Conservation (phyloP, 2,113 vertebrate genomes). For the Setophaga coronata region DNA sequence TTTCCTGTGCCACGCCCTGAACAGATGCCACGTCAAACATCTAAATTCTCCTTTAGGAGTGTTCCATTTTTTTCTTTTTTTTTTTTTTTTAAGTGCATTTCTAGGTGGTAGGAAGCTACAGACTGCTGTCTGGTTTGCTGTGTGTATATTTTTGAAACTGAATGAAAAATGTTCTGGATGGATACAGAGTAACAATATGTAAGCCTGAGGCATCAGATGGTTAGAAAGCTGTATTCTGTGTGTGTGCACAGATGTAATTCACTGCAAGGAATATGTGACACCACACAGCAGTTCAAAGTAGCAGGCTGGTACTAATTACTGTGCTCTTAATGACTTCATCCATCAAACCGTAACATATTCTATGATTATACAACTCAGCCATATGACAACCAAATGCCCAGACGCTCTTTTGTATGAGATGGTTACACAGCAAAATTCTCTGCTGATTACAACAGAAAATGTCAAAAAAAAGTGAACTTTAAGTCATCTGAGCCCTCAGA, state of each 20-base stretch:
- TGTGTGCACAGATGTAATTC: slow-evolving; percentile 58
- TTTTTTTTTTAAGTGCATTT: neutral
- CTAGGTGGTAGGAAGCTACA: slow-evolving; percentile 7
- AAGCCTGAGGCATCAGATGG: slow-evolving; percentile 52
- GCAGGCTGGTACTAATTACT: slow-evolving; percentile 64
- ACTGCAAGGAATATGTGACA: slow-evolving; percentile 61
- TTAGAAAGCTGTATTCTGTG: slow-evolving; percentile 47
- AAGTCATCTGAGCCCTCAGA: neutral
- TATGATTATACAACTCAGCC: slow-evolving; percentile 58
- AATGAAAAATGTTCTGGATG: slow-evolving; percentile 41
- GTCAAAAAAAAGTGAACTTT: neutral
- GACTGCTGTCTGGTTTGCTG: slow-evolving; percentile 12
- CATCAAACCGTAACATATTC: slow-evolving; percentile 62
- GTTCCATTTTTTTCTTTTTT: neutral
- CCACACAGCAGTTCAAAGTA: slow-evolving; percentile 67
- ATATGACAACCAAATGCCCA: slow-evolving; percentile 67
- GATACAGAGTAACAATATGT: neutral
- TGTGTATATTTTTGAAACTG: slow-evolving; percentile 16
- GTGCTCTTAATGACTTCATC: slow-evolving; percentile 67
- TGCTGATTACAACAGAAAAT: slow-evolving; percentile 21
- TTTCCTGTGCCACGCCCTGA: neutral
- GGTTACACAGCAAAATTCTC: slow-evolving; percentile 60
- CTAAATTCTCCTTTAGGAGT: neutral
- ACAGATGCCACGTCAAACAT: neutral
- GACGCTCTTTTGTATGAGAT: neutral